Percentiles rank a stretch among this genome's conserved stretches.
Conservation (phyloP, 2,797 vertebrate species). For the Bufotes viridis region DNA sequence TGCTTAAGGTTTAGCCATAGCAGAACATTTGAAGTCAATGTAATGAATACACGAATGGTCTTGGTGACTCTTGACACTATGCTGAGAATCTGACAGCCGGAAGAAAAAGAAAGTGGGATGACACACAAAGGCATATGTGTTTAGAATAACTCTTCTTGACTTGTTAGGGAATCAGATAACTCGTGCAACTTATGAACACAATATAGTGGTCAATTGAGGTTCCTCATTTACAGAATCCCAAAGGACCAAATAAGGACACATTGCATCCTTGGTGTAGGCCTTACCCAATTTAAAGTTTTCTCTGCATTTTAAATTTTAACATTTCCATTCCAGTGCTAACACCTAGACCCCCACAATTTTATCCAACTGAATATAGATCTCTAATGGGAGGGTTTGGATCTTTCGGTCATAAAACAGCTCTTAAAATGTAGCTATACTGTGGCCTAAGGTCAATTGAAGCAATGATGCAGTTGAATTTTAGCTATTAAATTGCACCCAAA, state of each 20-base stretch:
- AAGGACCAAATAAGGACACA: neutral
- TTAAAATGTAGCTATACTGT: no score
- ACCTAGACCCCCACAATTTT: no score
- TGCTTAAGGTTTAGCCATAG: slow-evolving; percentile 30
- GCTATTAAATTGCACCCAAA: no score
- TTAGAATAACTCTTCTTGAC: slow-evolving; percentile 17
- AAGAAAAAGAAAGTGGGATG: slow-evolving; percentile 26
- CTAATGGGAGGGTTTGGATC: no score
- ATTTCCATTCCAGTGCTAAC: no score
- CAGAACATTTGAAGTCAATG: slow-evolving; percentile 23
- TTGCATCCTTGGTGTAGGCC: no score
- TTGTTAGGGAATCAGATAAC: slow-evolving; percentile 21
- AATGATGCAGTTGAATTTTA: no score
- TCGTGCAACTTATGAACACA: slow-evolving; percentile 7
- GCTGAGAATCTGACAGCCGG: slow-evolving; percentile 45
- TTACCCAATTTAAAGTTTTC: no score
- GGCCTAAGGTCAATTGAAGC: no score
- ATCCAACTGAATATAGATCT: no score
- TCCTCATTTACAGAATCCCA: neutral
- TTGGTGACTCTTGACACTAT: slow-evolving; percentile 44
- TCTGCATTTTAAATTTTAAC: no score
- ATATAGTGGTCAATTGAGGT: neutral
- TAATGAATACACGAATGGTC: slow-evolving; percentile 29
- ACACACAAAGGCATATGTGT: slow-evolving; percentile 52
- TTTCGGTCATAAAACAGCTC: no score